Evolutionary conservation across 2,113 vertebrate species (phyloP), one percentile per base, ranked within the genome.

Genomic region (Macroglossus sobrinus): DNA sequence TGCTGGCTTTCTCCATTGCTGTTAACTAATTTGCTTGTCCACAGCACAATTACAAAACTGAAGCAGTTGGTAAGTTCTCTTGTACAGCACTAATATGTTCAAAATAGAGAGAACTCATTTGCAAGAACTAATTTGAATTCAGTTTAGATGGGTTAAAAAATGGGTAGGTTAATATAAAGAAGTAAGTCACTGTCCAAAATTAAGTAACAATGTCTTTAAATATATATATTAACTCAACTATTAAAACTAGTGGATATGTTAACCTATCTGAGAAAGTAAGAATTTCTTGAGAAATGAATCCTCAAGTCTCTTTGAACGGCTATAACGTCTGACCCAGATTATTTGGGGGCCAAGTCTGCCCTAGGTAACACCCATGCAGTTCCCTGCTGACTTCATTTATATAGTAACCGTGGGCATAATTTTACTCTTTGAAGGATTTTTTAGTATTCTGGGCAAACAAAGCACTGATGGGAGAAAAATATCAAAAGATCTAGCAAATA

Each of bases 341-440:
- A 80, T 66, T 72, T 88, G 3, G 45, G 76, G 69, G 1, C 78
- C 64, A 78, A 40, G 68, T 50, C 55, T 89, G 72, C 33, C 87
- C 61, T 33, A 76, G 91, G 75, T 90, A 69, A 89, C 75, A 84
- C 80, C 68, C 53, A 47, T 79, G 45, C 53, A 95, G 8, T 84
- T 89, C 92, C 72, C 95, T 91, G 18, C 69, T 94, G 69, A 69
- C 45, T 94, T 98, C 88, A 85, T 90, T 87, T 97, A 55, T 89
- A 74, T 84, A 82, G 63, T 88, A 75, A 97, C 81, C 57, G 61
- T 76, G 45, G 66, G 84, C 69, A 57, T 79, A 38, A 72, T 97
- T 96, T 92, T 93, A 74, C 59, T 69, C 95, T 98, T 95, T 85
- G 89, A 94, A 78, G 93, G 69, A 21, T 30, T 91, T 97, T 93